Conservation (phyloP, 37 sponge, comb jelly and placozoan genomes). For the Spongia lamella region DNA sequence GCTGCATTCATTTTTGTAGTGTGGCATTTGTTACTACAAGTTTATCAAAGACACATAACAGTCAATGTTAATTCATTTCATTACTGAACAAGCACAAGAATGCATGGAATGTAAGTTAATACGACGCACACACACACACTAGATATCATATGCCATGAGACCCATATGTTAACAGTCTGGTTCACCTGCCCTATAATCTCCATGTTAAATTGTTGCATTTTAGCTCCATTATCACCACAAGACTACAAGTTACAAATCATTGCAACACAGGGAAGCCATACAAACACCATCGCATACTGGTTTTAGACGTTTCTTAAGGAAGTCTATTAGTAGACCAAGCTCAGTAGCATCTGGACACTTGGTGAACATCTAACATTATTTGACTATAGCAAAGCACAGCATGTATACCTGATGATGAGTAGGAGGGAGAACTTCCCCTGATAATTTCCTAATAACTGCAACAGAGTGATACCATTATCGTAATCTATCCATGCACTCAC, state of each 20-base stretch:
- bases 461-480: background rate
- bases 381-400: background rate
- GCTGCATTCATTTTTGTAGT: too few species aligned
- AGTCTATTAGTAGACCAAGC: conserved; percentile 53
- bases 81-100: too few species aligned
- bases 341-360: conserved; percentile 52
- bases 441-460: conserved; percentile 64
- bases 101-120: too few species aligned
- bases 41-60: too few species aligned
- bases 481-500: conserved; percentile 1
- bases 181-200: conserved; percentile 80
- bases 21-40: too few species aligned
- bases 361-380: background rate
- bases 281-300: conserved; percentile 36
- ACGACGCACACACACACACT: too few species aligned
- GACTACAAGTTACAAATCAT: background rate
- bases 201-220: conserved; percentile 52
- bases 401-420: conserved; percentile 26
- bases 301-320: conserved; percentile 60
- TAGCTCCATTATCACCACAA: background rate
- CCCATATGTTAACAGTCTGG: too few species aligned
- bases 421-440: conserved; percentile 36
- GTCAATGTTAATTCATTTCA: too few species aligned
- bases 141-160: too few species aligned
- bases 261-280: background rate